Base-by-base conservation (phyloP, 2,888 invertebrate genomes). In the Torymus tubicola region DNA sequence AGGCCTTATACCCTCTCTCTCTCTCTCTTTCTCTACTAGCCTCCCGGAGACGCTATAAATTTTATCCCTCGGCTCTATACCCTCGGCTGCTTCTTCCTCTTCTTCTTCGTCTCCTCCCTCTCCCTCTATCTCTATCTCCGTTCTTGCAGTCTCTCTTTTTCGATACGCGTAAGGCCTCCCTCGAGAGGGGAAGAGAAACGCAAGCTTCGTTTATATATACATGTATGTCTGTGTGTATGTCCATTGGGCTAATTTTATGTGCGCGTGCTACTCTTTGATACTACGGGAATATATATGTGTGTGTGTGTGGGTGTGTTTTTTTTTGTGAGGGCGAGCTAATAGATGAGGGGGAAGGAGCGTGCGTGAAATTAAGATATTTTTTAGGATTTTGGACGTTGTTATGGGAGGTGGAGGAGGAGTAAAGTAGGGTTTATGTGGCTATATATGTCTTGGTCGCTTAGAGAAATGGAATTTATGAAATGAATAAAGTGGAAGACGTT, bases 11-110 rank as follows among this genome's bases (percentile, higher is more conserved):
- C 42, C 42, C 42, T 42, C 42, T 42, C 42, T 42, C 31, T 80
- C 75, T 78, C 82, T 69, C 80, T 61, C 61, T 14, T n/a, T n/a
- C 42, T 58, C 53, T n/a, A 12, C 69, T 58, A 61, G 31, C 55
- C 72, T 24, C 64, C 64, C 69, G 58, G 88, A 88, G 90, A 90
- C 88, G 89, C 90, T 90, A 90, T 90, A 90, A 90, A 90, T 90
- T 90, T 87, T 88, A 88, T 86, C 87, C 85, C 85, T 82, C 83
- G 60, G 21, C 72, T 70, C 57, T 77, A 64, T 63, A 76, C 67
- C 31, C 24, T 58, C 69, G 31, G 50, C 77, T 82, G 78, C 82
- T 78, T 78, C 85, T 82, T 77, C 80, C 55, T 76, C 82, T 81
- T 77, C 80, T 58, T 76, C 82, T 81, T 78, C 82, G 81, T 65